Conservation (phyloP, 2,113 vertebrate species). For the Pygoscelis adeliae region DNA sequence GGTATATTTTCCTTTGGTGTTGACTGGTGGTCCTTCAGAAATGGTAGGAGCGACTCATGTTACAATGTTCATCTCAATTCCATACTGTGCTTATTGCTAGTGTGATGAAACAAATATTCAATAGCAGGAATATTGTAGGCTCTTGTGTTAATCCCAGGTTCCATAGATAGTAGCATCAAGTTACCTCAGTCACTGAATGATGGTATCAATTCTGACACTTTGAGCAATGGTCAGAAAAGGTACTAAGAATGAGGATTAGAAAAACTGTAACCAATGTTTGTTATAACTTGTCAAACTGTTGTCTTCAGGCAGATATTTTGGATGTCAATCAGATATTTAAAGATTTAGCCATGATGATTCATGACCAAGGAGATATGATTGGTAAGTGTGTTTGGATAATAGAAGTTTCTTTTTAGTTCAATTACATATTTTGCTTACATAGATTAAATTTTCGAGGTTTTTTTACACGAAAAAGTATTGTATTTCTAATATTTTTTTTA, state of each 20-base stretch:
- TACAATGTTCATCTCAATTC: neutral
- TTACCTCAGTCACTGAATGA: neutral
- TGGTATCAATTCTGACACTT: neutral
- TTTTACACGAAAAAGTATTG: neutral
- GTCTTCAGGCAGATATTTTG: slow-evolving; percentile 91
- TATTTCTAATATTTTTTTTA: neutral
- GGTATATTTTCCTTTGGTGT: neutral
- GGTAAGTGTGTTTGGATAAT: slow-evolving; percentile 77
- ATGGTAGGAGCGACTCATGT: neutral
- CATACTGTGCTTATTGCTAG: neutral
- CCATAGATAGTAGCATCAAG: neutral
- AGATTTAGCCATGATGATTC: slow-evolving; percentile 97
- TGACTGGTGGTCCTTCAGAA: neutral
- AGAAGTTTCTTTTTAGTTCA: neutral
- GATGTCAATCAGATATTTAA: slow-evolving; percentile 99
- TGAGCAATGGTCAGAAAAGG: neutral
- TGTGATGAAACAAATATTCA: neutral
- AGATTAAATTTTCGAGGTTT: neutral
- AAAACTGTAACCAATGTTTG: neutral
- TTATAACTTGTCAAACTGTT: slow-evolving; percentile 35
- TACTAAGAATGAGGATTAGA: neutral
- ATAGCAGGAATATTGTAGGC: neutral
- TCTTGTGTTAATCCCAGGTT: neutral
- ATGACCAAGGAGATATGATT: slow-evolving; percentile 97
- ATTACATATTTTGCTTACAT: neutral